Evolutionary conservation across 1,140 invertebrate species (phyloP), one percentile per base, ranked within the genome.

Genomic region (Drosophila albomicans): DNA sequence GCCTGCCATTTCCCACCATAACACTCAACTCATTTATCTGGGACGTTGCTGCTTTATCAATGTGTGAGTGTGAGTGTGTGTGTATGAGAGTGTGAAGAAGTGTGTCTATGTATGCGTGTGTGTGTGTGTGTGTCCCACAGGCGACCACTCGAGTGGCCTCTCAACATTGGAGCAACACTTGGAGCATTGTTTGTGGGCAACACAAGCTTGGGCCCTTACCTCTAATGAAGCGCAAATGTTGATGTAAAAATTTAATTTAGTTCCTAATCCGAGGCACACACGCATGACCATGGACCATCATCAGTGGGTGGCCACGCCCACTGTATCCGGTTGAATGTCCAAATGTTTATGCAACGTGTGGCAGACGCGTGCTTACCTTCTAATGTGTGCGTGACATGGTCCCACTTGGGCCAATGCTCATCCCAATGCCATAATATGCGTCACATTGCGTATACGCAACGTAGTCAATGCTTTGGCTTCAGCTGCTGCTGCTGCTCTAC

Each of bases 231-330:
- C 84, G 77, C 85, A 87, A 87, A 87, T 87, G 84, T 84, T 87
- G 84, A 82, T 88, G 85, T 87, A 87, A 88, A 87, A 87, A 87
- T 87, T 87, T 87, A 87, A 87, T 87, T 87, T 87, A 88, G 84
- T 88, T 87, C 80, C 79, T 78, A 82, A 69, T 75, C 79, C 76
- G 75, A 62, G 68, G 46, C 71, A 68, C 82, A 86, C 81, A 86
- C 79, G 76, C 73, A 77, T 75, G 43, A 52, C 57, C 72, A 74
- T 46, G 49, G 38, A 38, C 35, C 35, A 38, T 38, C 20, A 25
- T 25, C 20, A 25, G 20, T 25, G 20, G 35, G 35, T 52, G 49
- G 46, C 65, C 48, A 46, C 38, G 13, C 46, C 57, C 15, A 73
- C 54, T 51, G 16, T 32, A 46, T 54, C 51, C 49, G 62, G 32